These are phyloP conservation scores for Gerris buenoi DNA, from an alignment of 1,140 invertebrate genomes.

Conservation along the genomic window DNA sequence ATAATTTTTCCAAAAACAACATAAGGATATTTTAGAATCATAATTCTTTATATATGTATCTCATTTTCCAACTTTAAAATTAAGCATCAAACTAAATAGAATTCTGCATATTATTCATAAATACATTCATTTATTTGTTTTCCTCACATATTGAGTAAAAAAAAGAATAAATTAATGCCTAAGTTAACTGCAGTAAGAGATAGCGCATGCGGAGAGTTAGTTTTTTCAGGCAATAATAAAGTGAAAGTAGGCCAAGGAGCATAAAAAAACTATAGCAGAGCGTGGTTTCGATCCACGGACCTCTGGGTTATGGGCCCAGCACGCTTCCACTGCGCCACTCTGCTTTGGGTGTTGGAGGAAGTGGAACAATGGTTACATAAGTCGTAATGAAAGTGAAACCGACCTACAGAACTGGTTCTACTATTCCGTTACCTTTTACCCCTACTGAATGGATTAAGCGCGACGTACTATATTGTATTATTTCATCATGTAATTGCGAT, in stretches of 20 bases:
- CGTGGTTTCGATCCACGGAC: conserved; percentile 91
- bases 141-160: neutral
- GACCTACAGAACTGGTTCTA: too few relatives aligned
- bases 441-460: too few relatives aligned
- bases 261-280: conserved; percentile 47
- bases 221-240: neutral
- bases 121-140: neutral
- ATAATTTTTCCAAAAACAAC: too few relatives aligned
- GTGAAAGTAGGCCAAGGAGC: too few relatives aligned
- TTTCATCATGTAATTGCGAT: too few relatives aligned
- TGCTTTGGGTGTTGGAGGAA: conserved; percentile 36
- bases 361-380: too few relatives aligned
- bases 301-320: conserved; percentile 97
- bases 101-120: neutral
- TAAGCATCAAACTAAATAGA: neutral
- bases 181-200: neutral
- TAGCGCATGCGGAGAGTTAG: neutral
- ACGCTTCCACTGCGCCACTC: conserved; percentile 96
- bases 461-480: too few relatives aligned
- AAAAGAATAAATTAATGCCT: neutral
- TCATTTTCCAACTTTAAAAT: too few relatives aligned
- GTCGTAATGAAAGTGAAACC: too few relatives aligned
- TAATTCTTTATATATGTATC: too few relatives aligned
- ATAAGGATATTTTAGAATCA: too few relatives aligned
- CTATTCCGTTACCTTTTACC: too few relatives aligned